A percentile compares a stretch with the other conserved stretches of the same genome.
These are phyloP conservation scores for Enteromius fasciolatus DNA, from an alignment of 2,797 vertebrate species.

Conservation along the genomic window DNA sequence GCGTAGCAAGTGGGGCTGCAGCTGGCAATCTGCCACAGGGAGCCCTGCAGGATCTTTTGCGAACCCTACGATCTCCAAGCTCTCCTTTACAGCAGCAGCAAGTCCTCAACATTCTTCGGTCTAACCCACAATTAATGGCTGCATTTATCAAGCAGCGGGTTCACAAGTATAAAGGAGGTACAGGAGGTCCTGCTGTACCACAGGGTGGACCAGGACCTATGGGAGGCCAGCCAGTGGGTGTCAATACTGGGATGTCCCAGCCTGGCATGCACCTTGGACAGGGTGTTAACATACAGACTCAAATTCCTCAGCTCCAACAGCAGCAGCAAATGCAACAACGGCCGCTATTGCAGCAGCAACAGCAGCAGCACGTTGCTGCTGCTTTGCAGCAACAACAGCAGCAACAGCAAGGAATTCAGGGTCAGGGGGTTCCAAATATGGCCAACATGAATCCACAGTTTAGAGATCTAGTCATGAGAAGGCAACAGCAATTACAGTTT, in stretches of 20 bases:
- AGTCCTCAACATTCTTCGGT: slow-evolving; percentile 94
- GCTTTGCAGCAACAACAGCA: slow-evolving; percentile 57
- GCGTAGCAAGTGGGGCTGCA: slow-evolving; percentile 73
- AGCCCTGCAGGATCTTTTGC: slow-evolving; percentile 91
- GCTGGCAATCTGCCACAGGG: slow-evolving; percentile 85
- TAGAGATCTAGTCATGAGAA: slow-evolving; percentile 87
- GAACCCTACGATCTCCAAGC: slow-evolving; percentile 93
- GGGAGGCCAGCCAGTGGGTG: slow-evolving; percentile 67
- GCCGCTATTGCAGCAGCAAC: slow-evolving; percentile 66
- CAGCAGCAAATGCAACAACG: slow-evolving; percentile 67
- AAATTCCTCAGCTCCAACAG: slow-evolving; percentile 73
- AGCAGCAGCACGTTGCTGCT: slow-evolving; percentile 60
- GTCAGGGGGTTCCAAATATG: slow-evolving; percentile 84
- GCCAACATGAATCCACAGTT: slow-evolving; percentile 90
- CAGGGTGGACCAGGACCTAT: slow-evolving; percentile 72
- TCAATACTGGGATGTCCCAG: slow-evolving; percentile 74
- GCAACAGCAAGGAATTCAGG: slow-evolving; percentile 75
- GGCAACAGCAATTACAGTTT: slow-evolving; percentile 79
- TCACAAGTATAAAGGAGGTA: slow-evolving; percentile 84
- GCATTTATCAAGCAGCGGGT: slow-evolving; percentile 97
- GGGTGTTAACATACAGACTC: slow-evolving; percentile 74
- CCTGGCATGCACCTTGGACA: slow-evolving; percentile 87
- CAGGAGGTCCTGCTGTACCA: slow-evolving; percentile 67
- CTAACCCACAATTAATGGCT: slow-evolving; percentile 93
- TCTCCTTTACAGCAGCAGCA: slow-evolving; percentile 96